Evolutionary conservation across 2,888 invertebrate genomes (phyloP), one percentile per base, ranked within the genome.

Genomic region (Axea sp.): DNA sequence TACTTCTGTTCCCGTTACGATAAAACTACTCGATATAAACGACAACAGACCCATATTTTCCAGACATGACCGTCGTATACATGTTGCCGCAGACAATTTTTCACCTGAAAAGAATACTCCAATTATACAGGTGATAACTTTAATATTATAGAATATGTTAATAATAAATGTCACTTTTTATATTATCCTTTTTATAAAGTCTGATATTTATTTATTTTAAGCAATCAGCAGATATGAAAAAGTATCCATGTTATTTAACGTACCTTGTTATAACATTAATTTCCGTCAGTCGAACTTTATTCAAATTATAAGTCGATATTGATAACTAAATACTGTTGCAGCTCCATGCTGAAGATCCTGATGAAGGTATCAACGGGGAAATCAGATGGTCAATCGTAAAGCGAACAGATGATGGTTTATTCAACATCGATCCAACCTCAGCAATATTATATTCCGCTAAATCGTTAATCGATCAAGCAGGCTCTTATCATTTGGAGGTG

Each of bases 31-130:
- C 15, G 97, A 97, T 85, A 91, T 94, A n/a, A 97, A 97, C 87
- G 97, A 97, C 87, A 96, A 97, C 88, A 88, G 92, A 0, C 97
- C 97, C 0, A 88, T 92, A 35, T 97, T 98, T 87, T 91, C 91
- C 0, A 93, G 94, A 78, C 91, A 91, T 39, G 91, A 91, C 4
- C 97, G 96, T 87, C 91, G 92, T 78, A 92, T 93, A 0, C 93
- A 92, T 0, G 94, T 97, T 7, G 71, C 68, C 2, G 94, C 95
- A 0, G 96, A 97, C 86, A 96, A 95, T 85, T 90, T 95, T 0
- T 92, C 94, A 6, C 87, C 95, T 9, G 92, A 93, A 83, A 95
- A 96, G 0, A 95, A 95, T 0, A 93, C 95, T 0, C 93, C 95
- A 0, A 92, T 97, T 45, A 86, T 96, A 6, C 94, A 95, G 78